Evolutionary conservation across 2,113 vertebrate genomes (phyloP), one percentile per base, ranked within the genome.

Genomic region (Lutjanus erythropterus): DNA sequence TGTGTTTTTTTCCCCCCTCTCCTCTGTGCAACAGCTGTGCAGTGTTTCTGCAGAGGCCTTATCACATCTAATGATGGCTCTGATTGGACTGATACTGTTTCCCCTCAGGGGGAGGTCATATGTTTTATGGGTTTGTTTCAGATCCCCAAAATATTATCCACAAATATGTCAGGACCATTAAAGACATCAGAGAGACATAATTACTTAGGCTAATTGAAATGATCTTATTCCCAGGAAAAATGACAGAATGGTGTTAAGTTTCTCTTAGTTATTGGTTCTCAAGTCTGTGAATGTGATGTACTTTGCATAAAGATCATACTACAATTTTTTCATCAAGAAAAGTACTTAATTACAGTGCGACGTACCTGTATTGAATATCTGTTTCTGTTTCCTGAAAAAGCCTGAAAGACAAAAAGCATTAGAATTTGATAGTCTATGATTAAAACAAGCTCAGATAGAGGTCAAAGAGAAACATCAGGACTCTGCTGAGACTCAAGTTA

Each of bases 21-120:
- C 55, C 76, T 88, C 83, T 49, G 78, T 80, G 84, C 71, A 85
- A 72, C 88, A 88, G 84, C 90, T 92, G 86, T 75, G 85, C 73
- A 27, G 80, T 78, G 73, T 89, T 85, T 88, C 71, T 87, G 78
- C 74, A 15, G 31, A 66, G 71, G 81, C 75, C 67, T 69, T 5
- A 88, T 90, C 80, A 33, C 78, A 35, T 82, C 86, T 92, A 92
- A 94, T 89, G 86, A 92, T 73, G 85, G 56, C 81, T 79, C 66
- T 88, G 88, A 92, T 92, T 84, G 80, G 81, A 83, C 86, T 56
- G 83, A 77, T 84, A 11, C 56, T 1, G 49, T 50, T 66, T 71
- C 59, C 73, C 86, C 81, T 47, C 73, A 33, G 72, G 81, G 60
- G 21, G 12, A 25, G 0, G 52, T 23, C 56, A 18, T 62, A 14